phyloP scores from a whole-genome alignment of 2,888 invertebrate species.

The Drepana falcataria region DNA sequence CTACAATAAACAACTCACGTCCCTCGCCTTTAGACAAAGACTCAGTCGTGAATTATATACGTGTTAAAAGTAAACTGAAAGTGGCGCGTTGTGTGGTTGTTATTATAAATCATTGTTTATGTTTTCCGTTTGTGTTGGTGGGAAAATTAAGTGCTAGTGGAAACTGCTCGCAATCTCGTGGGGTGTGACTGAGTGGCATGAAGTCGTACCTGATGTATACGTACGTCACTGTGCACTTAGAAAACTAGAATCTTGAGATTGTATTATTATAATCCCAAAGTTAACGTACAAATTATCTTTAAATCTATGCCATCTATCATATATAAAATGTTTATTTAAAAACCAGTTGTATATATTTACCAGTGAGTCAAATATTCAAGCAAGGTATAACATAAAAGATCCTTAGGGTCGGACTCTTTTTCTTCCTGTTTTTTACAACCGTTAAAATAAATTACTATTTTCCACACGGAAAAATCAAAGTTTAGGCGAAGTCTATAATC shows the following conservation, averaged over 20 bases:
- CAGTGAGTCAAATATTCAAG: too few species aligned
- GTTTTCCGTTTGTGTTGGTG: conserved; percentile 76
- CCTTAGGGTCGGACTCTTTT: too few species aligned
- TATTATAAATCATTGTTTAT: conserved; percentile 80
- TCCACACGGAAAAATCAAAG: conserved; percentile 36
- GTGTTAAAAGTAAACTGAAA: conserved; percentile 79
- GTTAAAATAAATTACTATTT: conserved; percentile 25
- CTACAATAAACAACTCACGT: conserved; percentile 78
- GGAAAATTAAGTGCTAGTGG: conserved; percentile 71
- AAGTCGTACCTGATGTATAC: conserved; percentile 36
- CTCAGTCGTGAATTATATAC: conserved; percentile 76
- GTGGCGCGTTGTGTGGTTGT: conserved; percentile 75
- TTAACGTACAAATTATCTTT: too few species aligned
- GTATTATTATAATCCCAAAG: too few species aligned
- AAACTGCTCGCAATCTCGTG: conserved; percentile 62
- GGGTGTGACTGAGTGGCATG: conserved; percentile 47
- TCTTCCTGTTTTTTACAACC: conserved; percentile 1
- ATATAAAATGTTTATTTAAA: too few species aligned
- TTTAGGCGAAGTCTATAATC: conserved; percentile 54
- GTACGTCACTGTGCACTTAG: conserved; percentile 10
- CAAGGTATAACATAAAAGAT: too few species aligned
- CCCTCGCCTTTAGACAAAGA: conserved; percentile 76
- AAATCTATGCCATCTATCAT: too few species aligned
- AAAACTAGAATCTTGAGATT: conserved; percentile 3
- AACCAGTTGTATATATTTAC: too few species aligned